Evolutionary conservation across 2,797 vertebrate genomes (phyloP).

Genomic region (Mycteria americana): DNA sequence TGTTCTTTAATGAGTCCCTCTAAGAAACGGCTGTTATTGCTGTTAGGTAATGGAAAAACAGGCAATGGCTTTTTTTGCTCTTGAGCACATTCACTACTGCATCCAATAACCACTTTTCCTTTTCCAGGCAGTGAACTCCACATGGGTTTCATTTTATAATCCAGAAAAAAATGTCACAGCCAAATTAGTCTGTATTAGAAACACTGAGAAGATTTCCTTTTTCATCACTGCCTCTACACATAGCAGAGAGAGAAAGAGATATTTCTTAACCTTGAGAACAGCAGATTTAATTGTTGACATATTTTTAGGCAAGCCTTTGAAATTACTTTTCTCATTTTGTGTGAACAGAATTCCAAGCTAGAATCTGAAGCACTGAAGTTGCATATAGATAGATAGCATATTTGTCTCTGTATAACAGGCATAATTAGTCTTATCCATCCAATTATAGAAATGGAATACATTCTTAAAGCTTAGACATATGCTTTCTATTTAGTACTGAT

Average conservation of each 20-base stretch:
- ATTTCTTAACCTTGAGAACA: not conserved
- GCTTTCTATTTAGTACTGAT: not conserved
- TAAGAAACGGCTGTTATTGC: not conserved
- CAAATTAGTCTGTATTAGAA: not conserved
- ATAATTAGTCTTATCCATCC: not conserved
- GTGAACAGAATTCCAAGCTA: not conserved
- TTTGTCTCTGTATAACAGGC: not conserved
- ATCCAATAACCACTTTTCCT: not conserved
- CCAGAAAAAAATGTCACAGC: not conserved
- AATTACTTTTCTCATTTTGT: not conserved
- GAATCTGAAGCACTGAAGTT: not conserved
- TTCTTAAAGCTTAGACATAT: not conserved
- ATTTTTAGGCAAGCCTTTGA: not conserved
- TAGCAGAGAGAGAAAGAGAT: not conserved
- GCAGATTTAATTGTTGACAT: not conserved
- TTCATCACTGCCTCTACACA: not conserved
- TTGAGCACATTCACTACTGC: not conserved
- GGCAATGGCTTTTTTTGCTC: not conserved
- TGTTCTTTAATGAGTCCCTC: not conserved
- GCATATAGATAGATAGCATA: not conserved
- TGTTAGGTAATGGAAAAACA: not conserved
- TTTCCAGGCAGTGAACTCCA: not conserved
- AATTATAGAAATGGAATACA: not conserved
- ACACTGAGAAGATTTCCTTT: not conserved
- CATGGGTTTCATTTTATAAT: not conserved